These are phyloP conservation scores for Poecilia picta DNA, from an alignment of 2,797 vertebrate species.

Conservation along the genomic window DNA sequence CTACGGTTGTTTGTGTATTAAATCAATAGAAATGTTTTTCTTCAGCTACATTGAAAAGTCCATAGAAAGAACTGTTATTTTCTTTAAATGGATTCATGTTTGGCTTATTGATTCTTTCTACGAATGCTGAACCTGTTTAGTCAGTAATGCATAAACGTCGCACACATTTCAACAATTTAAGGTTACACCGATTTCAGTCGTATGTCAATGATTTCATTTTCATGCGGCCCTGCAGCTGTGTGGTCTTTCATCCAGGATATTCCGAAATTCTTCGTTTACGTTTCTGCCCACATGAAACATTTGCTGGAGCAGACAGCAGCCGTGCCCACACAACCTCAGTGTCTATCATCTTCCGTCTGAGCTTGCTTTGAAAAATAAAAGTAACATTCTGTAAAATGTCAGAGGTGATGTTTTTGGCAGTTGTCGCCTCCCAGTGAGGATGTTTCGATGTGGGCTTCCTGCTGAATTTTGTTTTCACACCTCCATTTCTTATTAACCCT, in stretches of 20 bases:
- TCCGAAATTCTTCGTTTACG: background rate
- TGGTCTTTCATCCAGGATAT: background rate
- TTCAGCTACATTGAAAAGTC: background rate
- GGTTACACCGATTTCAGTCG: background rate
- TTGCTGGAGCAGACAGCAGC: conserved; percentile 40
- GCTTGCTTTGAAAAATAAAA: conserved; percentile 46
- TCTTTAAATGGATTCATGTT: background rate
- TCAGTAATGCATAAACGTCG: background rate
- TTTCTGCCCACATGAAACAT: conserved; percentile 38
- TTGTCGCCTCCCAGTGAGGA: conserved; percentile 22
- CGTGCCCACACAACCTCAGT: conserved; percentile 57
- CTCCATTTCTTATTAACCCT: conserved; percentile 54
- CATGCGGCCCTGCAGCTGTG: background rate
- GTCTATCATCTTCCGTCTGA: conserved; percentile 29
- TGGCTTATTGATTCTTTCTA: background rate
- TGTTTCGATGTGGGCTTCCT: conserved; percentile 54
- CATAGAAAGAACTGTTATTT: background rate
- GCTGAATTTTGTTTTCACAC: conserved; percentile 45
- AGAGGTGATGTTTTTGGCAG: conserved; percentile 50
- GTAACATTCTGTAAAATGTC: conserved; percentile 56
- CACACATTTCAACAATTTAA: background rate
- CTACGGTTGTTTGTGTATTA: background rate
- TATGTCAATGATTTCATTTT: background rate
- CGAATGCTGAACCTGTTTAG: background rate
- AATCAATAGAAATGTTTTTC: background rate